Percentiles rank a stretch among this genome's conserved stretches.
These are phyloP conservation scores for Pterobdella sp. DNA, from an alignment of 2,888 invertebrate species.

Conservation along the genomic window DNA sequence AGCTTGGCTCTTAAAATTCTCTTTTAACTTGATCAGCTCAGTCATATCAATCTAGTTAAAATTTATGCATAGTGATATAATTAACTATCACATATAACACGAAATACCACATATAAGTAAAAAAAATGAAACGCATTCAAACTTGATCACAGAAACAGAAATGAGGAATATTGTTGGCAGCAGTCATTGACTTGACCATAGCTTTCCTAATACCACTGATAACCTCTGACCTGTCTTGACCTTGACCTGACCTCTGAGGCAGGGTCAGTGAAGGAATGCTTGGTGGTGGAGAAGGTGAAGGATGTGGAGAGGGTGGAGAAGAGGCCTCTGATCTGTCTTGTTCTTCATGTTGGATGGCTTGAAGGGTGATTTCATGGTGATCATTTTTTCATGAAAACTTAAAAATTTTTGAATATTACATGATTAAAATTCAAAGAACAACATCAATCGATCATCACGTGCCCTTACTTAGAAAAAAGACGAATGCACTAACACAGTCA, in stretches of 20 bases:
- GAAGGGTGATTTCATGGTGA: no score
- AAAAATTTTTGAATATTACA: no score
- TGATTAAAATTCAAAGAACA: no score
- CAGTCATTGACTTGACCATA: constrained; percentile 93
- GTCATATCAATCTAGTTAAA: constrained; percentile 62
- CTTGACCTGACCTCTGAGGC: constrained; percentile 31
- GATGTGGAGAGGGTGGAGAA: no score
- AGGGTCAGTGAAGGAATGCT: not conserved
- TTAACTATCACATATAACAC: not conserved
- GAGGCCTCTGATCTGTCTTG: not conserved
- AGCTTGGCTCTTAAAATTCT: constrained; percentile 58
- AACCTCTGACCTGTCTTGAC: constrained; percentile 30
- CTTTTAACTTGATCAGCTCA: constrained; percentile 63
- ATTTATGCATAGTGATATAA: not conserved
- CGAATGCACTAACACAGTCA: not conserved
- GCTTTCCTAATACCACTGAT: constrained; percentile 68
- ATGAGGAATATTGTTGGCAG: constrained; percentile 69
- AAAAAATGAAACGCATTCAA: not conserved
- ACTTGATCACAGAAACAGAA: constrained; percentile 84
- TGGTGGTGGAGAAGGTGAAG: not conserved
- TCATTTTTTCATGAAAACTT: no score
- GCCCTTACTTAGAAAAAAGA: no score
- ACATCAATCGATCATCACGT: no score
- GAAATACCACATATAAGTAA: not conserved
- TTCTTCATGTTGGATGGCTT: no score